Conservation (phyloP, 2,113 vertebrate species). For the Trematocara nigrifrons region DNA sequence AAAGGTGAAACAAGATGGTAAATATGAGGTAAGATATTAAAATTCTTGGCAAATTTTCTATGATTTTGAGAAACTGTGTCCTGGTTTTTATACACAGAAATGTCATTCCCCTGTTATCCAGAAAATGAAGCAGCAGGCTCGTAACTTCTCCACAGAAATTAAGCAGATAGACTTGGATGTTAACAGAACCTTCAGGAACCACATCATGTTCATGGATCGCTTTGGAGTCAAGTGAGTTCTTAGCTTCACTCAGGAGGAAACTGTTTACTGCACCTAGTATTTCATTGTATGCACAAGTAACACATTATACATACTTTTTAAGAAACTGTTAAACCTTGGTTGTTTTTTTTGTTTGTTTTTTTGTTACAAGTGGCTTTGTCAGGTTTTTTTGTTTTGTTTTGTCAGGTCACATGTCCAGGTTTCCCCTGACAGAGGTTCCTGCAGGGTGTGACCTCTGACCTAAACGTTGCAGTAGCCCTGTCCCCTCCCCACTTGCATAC, state of each 20-base stretch:
- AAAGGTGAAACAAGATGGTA: conserved; percentile 81
- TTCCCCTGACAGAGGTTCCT: not conserved
- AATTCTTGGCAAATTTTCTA: not conserved
- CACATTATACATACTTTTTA: not conserved
- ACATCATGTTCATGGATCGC: conserved; percentile 92
- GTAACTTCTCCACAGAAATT: conserved; percentile 81
- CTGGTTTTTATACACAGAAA: not conserved
- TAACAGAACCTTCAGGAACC: conserved; percentile 90
- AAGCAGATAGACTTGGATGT: conserved; percentile 92
- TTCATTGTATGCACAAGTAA: not conserved
- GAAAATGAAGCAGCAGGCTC: conserved; percentile 90
- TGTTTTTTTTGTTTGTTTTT: not conserved
- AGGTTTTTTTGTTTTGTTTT: not conserved
- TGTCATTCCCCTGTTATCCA: conserved; percentile 24
- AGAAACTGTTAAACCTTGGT: not conserved
- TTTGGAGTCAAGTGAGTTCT: conserved; percentile 86
- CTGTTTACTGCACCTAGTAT: not conserved
- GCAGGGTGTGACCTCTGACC: conserved; percentile 15
- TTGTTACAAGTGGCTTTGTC: not conserved
- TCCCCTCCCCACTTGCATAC: not conserved
- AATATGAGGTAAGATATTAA: conserved; percentile 77
- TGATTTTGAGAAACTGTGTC: not conserved
- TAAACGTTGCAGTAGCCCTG: not conserved
- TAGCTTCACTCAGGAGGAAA: not conserved
- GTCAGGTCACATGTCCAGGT: conserved; percentile 1